A percentile compares a stretch with the other conserved stretches of the same genome.
phyloP scores from a whole-genome alignment of 2,888 invertebrate species.

The Ernsta delagoae region DNA sequence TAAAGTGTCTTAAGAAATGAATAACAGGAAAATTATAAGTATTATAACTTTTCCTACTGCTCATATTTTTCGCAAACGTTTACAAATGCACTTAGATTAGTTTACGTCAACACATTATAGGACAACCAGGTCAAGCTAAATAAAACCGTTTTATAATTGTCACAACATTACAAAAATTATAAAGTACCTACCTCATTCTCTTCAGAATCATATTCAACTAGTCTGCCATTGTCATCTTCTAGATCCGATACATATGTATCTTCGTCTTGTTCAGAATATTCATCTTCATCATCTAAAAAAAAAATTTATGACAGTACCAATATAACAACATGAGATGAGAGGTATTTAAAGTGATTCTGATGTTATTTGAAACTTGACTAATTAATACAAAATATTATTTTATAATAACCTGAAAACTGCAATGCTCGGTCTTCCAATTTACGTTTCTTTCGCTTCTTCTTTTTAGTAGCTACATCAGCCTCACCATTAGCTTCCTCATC shows the following conservation, averaged over 20 bases:
- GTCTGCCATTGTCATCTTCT: conserved; percentile 59
- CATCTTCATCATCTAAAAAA: conserved; percentile 67
- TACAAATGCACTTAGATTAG: no score
- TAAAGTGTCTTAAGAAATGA: no score
- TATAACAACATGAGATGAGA: no score
- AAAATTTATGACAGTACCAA: neutral
- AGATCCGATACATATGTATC: conserved; percentile 60
- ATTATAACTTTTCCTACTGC: no score
- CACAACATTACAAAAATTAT: no score
- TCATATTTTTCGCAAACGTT: no score
- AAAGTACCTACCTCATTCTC: conserved; percentile 90
- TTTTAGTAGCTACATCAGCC: conserved; percentile 49
- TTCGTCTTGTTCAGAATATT: conserved; percentile 55
- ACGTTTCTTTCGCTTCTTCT: conserved; percentile 69
- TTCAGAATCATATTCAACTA: conserved; percentile 92
- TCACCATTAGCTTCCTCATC: conserved; percentile 64
- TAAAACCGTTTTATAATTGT: no score
- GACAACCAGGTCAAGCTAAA: no score
- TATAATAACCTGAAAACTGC: conserved; percentile 71
- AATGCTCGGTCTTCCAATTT: conserved; percentile 65
- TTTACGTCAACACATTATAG: no score
- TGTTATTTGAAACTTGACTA: no score
- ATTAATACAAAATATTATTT: neutral
- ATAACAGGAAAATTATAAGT: no score
- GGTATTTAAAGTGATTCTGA: no score